These are phyloP conservation scores for Alexandromys fortis DNA, from an alignment of 2,113 vertebrate genomes.

Conservation along the genomic window DNA sequence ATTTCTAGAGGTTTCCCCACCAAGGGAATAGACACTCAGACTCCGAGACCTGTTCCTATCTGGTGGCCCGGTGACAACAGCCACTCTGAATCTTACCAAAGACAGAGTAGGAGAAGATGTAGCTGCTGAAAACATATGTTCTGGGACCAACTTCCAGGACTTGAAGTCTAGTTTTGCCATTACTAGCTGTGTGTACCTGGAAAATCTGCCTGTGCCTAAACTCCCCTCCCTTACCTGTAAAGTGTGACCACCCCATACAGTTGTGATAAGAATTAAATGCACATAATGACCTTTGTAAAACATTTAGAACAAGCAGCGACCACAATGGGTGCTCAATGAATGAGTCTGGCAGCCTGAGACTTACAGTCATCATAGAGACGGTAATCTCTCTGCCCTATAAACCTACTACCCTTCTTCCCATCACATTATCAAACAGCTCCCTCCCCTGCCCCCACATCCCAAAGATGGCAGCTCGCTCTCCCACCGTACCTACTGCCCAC, in stretches of 20 bases:
- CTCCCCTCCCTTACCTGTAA: background rate
- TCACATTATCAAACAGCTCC: background rate
- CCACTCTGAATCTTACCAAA: background rate
- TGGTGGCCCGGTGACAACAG: background rate
- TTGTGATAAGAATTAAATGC: background rate
- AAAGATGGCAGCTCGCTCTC: background rate
- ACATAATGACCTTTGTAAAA: background rate
- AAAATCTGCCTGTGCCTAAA: background rate
- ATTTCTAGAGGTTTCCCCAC: background rate
- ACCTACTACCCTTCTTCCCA: background rate
- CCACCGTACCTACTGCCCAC: background rate
- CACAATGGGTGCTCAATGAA: background rate
- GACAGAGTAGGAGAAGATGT: background rate
- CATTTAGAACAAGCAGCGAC: background rate
- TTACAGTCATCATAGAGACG: too few species aligned
- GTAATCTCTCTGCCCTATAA: background rate
- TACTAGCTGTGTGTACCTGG: background rate
- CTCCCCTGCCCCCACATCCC: background rate
- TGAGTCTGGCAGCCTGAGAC: background rate
- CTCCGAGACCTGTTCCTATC: background rate
- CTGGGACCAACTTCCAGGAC: too few species aligned
- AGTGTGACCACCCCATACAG: background rate
- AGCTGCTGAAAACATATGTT: background rate
- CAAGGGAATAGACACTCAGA: background rate
- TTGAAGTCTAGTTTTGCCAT: background rate